Evolutionary conservation across 2,797 vertebrate species (phyloP), one percentile per base, ranked within the genome.

Genomic region (Myotis vivesi): DNA sequence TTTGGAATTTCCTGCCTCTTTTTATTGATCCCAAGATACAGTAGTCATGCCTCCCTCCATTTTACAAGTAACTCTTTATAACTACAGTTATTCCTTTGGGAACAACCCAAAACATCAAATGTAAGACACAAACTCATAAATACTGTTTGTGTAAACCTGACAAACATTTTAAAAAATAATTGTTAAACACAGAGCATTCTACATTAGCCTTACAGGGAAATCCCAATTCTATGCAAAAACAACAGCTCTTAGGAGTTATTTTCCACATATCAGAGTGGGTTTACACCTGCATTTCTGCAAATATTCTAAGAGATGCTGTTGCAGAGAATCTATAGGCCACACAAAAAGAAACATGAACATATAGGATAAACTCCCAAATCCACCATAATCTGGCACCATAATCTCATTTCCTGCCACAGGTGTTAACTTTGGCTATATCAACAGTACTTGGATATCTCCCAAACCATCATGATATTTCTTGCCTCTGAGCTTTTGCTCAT

Each of bases 11-110:
- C 81, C 69, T 81, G 3, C 41, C 75, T 81, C 30, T 46, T 59
- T 87, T 68, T 93, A 85, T 5, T 85, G 23, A 94, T 19, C 73
- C 62, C 16, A 91, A 66, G 13, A 77, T 33, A 55, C 1, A 87
- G 17, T 84, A 72, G 64, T 89, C 28, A 33, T 73, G 11, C 64
- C 9, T 44, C 41, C 30, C 33, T 86, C n/a, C 73, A n/a, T 79
- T 94, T 87, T 90, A 94, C 41, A 91, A 92, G 30, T 23, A 85
- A 66, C 59, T 77, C 44, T 82, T 95, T 92, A 69, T 84, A 89
- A 76, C 28, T 71, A 33, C 22, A 82, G 17, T 71, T 93, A 66
- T 79, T 93, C 68, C 86, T 76, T 51, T 87, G 49, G 82, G 59
- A 92, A 89, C 33, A 10, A 87, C 49, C 75, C 69, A 66, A 94